These are phyloP conservation scores for Hirtodrosophila confusa DNA, from an alignment of 2,888 invertebrate genomes.

Conservation along the genomic window DNA sequence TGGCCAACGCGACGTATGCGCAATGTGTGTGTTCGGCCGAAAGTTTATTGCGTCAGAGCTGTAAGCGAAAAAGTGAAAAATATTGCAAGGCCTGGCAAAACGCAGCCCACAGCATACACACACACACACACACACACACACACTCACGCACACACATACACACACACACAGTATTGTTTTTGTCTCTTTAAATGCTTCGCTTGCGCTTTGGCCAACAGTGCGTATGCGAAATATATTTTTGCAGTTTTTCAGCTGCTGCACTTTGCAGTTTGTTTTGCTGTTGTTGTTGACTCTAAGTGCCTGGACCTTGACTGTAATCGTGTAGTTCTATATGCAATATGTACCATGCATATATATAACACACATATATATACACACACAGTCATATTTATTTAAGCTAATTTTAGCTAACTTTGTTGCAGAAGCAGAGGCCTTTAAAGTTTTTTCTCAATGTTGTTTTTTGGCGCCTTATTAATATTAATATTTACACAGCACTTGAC, in stretches of 20 bases:
- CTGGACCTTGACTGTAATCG: slow-evolving; percentile 40
- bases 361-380: not conserved
- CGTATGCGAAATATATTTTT: slow-evolving; percentile 54
- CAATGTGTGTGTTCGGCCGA: slow-evolving; percentile 14
- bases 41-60: slow-evolving; percentile 26
- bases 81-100: slow-evolving; percentile 27
- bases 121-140: slow-evolving; percentile 9
- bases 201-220: slow-evolving; percentile 62
- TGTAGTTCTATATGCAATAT: slow-evolving; percentile 1
- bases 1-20: slow-evolving; percentile 27
- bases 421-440: slow-evolving; percentile 10
- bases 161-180: slow-evolving; percentile 4
- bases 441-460: slow-evolving; percentile 13
- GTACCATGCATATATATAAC: not conserved
- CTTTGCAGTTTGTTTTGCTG: slow-evolving; percentile 47
- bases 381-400: slow-evolving; percentile 58
- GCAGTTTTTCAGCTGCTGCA: slow-evolving; percentile 36
- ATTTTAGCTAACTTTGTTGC: slow-evolving; percentile 34
- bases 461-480: slow-evolving; percentile 41
- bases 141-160: not conserved
- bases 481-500: slow-evolving; percentile 60
- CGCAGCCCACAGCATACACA: slow-evolving; percentile 11
- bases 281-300: slow-evolving; percentile 31
- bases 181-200: slow-evolving; percentile 48
- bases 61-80: slow-evolving; percentile 20